A percentile compares a stretch with the other conserved stretches of the same genome.
Conservation (phyloP, 2,113 vertebrate genomes). For the Rhineura floridana region DNA sequence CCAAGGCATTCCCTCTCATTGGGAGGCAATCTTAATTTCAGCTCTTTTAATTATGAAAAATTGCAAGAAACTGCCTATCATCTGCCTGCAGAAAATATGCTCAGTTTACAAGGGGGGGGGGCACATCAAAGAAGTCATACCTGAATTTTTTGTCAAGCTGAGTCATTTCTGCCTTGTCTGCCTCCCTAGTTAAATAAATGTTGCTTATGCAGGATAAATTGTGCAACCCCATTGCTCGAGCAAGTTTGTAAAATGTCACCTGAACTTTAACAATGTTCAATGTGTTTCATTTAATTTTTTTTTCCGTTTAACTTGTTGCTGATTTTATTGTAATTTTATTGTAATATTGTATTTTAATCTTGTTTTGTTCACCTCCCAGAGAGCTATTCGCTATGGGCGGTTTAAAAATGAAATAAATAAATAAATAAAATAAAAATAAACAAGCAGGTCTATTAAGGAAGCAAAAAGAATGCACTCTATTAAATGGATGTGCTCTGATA, state of each 20-base stretch:
- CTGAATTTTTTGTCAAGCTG: not conserved
- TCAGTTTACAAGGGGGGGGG: not conserved
- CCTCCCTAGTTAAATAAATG: not conserved
- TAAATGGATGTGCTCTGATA: not conserved
- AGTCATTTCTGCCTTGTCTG: slow-evolving; percentile 1
- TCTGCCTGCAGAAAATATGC: not conserved
- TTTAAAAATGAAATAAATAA: too few species aligned
- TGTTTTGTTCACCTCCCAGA: too few species aligned
- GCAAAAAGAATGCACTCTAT: not conserved
- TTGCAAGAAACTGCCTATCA: not conserved
- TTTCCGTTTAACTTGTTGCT: too few species aligned
- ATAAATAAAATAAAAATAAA: too few species aligned
- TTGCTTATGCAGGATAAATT: not conserved
- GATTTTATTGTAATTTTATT: too few species aligned
- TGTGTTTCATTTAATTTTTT: too few species aligned
- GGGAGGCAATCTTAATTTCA: not conserved
- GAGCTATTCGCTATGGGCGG: too few species aligned
- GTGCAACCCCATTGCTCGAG: not conserved
- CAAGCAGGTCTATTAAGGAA: slow-evolving; percentile 2
- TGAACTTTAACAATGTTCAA: not conserved
- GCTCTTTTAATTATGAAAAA: not conserved
- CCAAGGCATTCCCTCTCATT: not conserved
- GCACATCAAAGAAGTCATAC: not conserved
- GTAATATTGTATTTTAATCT: too few species aligned
- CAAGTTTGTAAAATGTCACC: not conserved